Base-by-base conservation (phyloP, 2,113 vertebrate species). In the Cynocephalus volans region DNA sequence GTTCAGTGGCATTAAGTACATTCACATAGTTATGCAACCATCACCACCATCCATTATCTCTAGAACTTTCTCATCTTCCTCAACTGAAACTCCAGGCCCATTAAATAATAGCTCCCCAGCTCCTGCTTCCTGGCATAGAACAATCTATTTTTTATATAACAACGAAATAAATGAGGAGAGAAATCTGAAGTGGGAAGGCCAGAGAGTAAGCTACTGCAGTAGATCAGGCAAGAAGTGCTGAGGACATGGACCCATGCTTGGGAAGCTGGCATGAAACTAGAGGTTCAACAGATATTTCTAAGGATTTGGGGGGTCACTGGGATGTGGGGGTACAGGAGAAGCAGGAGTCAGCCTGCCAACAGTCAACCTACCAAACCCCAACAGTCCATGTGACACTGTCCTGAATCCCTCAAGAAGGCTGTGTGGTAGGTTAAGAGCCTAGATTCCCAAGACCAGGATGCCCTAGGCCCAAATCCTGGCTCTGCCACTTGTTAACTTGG, bases 181-280 rank as follows among this genome's bases (percentile, higher is more conserved):
- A 67, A 72, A 48, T 31, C 58, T 58, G 19, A 83, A 90, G 50
- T 31, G 50, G 23, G 93, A 90, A 19, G 23, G 65, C 75, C 48
- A n/a, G 75, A 79, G 52, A 81, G n/a, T 31, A 48, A 41, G 17
- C 65, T 48, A n/a, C 21, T 48, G 72, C n/a, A 28, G 31, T 31
- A 81, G 12, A 92, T 13, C 23, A 17, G 48, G 21, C 54, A 65
- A 73, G 82, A 86, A 11, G 45, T 0, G 1, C 80, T 4, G 8
- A 86, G 15, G 45, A 65, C 65, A 56, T 65, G 75, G 81, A 81
- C 41, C 31, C 8, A 18, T 36, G 50, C 48, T 67, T 75, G 18
- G 67, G 50, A 92, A 92, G 48, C 75, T 87, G 89, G 36, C 67
- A 95, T 31, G 18, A 50, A 88, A 92, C 75, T 56, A 80, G 83